A percentile compares a stretch with the other conserved stretches of the same genome.
Evolutionary conservation across 2,797 vertebrate species (phyloP).

Genomic region (Darevskia nairensis): DNA sequence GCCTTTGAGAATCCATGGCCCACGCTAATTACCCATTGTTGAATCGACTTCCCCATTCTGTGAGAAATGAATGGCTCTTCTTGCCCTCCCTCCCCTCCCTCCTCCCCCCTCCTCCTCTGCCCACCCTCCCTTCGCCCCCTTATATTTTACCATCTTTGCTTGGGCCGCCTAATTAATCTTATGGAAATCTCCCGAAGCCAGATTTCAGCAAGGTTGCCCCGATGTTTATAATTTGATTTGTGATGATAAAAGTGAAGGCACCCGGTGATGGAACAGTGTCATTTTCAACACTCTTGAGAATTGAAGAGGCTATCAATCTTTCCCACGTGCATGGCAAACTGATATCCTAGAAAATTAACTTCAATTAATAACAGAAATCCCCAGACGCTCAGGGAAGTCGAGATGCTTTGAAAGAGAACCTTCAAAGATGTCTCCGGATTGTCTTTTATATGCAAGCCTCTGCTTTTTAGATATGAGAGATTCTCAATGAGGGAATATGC

Average conservation of each 20-base stretch:
- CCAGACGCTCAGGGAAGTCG: constrained; percentile 86
- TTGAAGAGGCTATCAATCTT: constrained; percentile 98
- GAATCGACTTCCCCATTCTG: constrained; percentile 93
- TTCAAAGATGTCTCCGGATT: constrained; percentile 97
- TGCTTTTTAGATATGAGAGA: constrained; percentile 76
- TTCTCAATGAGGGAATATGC: constrained; percentile 69
- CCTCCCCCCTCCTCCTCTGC: constrained; percentile 11
- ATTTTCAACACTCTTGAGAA: constrained; percentile 94
- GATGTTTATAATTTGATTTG: constrained; percentile 99
- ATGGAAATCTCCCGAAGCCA: constrained; percentile 99
- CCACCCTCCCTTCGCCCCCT: constrained; percentile 66
- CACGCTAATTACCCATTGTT: constrained; percentile 99
- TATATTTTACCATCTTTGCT: constrained; percentile 90
- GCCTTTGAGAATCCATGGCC: constrained; percentile 96
- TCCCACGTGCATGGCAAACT: constrained; percentile 97
- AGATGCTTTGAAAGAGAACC: constrained; percentile 96
- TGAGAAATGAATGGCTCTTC: constrained; percentile 86
- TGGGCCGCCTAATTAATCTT: constrained; percentile 99
- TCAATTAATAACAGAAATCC: constrained; percentile 99
- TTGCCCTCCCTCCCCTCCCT: constrained; percentile 64
- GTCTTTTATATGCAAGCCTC: constrained; percentile 89
- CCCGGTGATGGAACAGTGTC: constrained; percentile 90
- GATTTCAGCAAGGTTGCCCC: constrained; percentile 95
- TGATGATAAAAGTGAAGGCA: constrained; percentile 91
- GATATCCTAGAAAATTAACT: constrained; percentile 99